Percentiles rank a stretch among this genome's conserved stretches.
phyloP scores from a whole-genome alignment of 2,888 invertebrate genomes.

The Lydus trimaculatus region DNA sequence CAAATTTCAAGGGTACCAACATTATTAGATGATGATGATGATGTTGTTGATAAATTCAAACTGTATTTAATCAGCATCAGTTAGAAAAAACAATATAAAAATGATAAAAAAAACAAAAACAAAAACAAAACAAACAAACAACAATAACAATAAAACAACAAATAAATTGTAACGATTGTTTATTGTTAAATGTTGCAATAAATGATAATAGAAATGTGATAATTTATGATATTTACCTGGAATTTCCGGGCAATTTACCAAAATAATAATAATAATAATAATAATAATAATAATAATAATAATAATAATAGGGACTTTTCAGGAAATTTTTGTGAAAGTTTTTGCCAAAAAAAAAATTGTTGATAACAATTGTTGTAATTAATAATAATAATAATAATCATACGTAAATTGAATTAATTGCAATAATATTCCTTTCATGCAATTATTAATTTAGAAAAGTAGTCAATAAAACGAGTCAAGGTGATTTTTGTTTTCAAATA shows the following conservation, averaged over 20 bases:
- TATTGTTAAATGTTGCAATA: neutral
- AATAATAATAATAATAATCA: neutral
- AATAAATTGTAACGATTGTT: too few species aligned
- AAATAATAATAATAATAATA: neutral
- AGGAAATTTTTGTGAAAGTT: neutral
- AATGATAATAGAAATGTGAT: neutral
- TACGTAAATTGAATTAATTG: neutral
- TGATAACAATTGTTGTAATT: neutral
- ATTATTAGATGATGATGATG: neutral
- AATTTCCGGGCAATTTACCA: neutral
- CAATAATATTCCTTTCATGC: neutral
- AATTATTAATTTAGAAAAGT: neutral
- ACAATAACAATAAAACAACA: too few species aligned
- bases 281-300: neutral
- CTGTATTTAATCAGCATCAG: neutral
- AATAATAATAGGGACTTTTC: neutral
- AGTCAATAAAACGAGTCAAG: neutral
- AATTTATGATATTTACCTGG: neutral
- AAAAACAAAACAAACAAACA: too few species aligned
- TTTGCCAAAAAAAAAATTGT: neutral
- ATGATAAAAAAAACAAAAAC: too few species aligned
- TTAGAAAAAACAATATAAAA: neutral
- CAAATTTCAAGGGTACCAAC: slow-evolving; percentile 6
- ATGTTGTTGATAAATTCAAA: too few species aligned
- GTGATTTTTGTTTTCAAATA: neutral